phyloP scores from a whole-genome alignment of 2,113 vertebrate species.

The Microtus oregoni region DNA sequence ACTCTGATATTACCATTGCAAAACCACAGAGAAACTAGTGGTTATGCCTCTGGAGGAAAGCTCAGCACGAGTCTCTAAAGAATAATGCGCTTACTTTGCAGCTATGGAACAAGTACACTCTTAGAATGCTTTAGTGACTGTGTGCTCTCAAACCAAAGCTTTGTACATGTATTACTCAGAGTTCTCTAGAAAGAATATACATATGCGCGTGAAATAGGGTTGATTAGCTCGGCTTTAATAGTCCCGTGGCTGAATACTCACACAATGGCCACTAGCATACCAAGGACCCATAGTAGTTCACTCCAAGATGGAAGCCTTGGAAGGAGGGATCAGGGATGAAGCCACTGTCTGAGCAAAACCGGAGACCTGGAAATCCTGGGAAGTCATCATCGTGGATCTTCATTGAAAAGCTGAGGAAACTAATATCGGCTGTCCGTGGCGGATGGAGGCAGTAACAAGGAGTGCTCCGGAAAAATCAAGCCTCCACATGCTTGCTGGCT shows the following conservation, averaged over 20 bases:
- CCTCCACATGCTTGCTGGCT: background rate
- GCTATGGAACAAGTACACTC: background rate
- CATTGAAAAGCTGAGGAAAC: background rate
- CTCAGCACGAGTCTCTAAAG: background rate
- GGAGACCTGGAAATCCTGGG: background rate
- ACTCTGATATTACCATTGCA: background rate
- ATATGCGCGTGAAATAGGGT: no score
- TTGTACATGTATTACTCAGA: background rate
- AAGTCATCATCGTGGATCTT: background rate
- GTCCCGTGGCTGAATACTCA: background rate
- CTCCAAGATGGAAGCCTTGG: background rate
- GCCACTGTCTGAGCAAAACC: background rate
- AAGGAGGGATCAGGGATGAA: background rate
- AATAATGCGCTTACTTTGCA: background rate
- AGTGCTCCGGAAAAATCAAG: background rate
- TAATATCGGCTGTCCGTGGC: background rate
- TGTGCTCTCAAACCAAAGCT: background rate
- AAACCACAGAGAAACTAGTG: conserved; percentile 31
- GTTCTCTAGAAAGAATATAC: background rate
- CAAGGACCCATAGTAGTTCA: no score
- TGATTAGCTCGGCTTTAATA: background rate
- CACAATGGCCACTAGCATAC: background rate
- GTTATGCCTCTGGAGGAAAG: background rate
- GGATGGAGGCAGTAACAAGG: background rate
- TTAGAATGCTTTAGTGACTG: background rate